Evolutionary conservation across 2,113 vertebrate species (phyloP).

Genomic region (Colaptes auratus): DNA sequence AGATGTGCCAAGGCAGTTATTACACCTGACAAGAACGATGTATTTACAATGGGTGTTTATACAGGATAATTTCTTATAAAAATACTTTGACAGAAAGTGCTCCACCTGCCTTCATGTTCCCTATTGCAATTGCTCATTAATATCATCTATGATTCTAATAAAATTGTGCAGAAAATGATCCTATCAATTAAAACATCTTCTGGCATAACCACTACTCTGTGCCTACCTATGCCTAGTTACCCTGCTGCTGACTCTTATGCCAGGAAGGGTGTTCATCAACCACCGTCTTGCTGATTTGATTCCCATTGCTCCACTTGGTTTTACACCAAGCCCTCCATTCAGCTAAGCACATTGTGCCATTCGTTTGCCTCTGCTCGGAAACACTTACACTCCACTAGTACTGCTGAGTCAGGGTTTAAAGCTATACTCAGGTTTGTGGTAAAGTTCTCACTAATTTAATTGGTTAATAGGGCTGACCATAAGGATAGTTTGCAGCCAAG

Average conservation of each 20-base stretch:
- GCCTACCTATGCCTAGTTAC: constrained; percentile 39
- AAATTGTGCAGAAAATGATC: constrained; percentile 48
- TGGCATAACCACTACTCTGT: constrained; percentile 37
- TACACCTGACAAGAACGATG: constrained; percentile 67
- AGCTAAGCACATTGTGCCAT: background rate
- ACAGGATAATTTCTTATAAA: constrained; percentile 76
- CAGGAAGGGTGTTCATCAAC: background rate
- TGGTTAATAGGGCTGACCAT: background rate
- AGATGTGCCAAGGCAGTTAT: constrained; percentile 70
- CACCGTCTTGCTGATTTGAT: background rate
- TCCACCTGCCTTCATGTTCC: constrained; percentile 43
- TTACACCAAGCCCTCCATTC: background rate
- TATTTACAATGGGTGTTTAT: constrained; percentile 70
- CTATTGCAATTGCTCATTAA: constrained; percentile 56
- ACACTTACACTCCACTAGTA: background rate
- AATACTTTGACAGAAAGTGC: constrained; percentile 62
- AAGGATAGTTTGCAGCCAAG: background rate
- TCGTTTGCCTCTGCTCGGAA: background rate
- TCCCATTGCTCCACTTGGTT: background rate
- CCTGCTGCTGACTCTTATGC: background rate
- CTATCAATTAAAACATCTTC: constrained; percentile 41
- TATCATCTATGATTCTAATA: background rate
- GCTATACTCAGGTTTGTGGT: background rate
- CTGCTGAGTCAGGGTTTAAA: background rate
- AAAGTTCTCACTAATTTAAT: background rate